Evolutionary conservation across 2,113 vertebrate species (phyloP).

Genomic region (Sturnus vulgaris): DNA sequence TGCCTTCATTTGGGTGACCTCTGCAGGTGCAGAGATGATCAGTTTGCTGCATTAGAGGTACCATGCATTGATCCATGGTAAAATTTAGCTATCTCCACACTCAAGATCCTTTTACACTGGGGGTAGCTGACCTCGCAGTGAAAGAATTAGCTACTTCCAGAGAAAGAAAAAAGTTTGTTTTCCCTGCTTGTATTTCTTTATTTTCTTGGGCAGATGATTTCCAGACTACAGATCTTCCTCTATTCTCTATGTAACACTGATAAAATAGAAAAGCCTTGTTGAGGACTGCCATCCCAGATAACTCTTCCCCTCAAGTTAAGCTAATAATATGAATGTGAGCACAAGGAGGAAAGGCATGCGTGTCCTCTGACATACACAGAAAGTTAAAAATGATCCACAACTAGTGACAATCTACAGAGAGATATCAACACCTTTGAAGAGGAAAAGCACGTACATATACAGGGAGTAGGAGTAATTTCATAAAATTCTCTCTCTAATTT

Average conservation of each 20-base stretch:
- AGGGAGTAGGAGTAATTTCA: not conserved
- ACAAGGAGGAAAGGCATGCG: not conserved
- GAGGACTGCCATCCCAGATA: not conserved
- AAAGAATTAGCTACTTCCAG: not conserved
- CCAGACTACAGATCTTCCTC: not conserved
- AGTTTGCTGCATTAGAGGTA: not conserved
- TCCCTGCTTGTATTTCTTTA: not conserved
- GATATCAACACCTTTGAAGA: not conserved
- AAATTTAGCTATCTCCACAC: not conserved
- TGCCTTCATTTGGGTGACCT: not conserved
- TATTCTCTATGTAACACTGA: not conserved
- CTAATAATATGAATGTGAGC: not conserved
- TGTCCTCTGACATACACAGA: not conserved
- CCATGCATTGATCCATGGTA: not conserved
- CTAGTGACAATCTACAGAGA: not conserved
- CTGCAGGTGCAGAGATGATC: not conserved
- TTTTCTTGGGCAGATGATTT: not conserved
- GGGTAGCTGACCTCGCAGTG: not conserved
- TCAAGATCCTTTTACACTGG: not conserved
- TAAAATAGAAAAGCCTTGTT: not conserved
- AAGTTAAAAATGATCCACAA: not conserved
- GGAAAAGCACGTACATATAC: not conserved
- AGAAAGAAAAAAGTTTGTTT: not conserved
- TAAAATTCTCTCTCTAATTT: not conserved
- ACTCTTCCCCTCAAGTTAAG: not conserved